These are phyloP conservation scores for Linnaemya tessellans DNA, from an alignment of 2,888 invertebrate species.

Conservation along the genomic window DNA sequence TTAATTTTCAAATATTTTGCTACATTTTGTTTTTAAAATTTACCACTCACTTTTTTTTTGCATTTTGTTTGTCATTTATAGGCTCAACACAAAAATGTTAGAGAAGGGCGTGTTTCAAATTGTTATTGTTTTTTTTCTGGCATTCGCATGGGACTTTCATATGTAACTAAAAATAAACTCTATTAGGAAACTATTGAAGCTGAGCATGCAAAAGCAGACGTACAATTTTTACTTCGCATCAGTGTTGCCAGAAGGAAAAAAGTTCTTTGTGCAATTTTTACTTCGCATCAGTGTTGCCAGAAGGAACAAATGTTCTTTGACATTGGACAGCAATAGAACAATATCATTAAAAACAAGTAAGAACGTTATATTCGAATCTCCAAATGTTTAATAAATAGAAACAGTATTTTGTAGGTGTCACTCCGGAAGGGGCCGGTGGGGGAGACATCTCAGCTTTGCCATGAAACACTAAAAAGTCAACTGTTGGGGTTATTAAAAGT, in stretches of 20 bases:
- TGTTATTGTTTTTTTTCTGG: not conserved
- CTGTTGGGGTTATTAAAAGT: too few species aligned
- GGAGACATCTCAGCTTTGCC: too few species aligned
- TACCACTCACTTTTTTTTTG: slow-evolving; percentile 64
- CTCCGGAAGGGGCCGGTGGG: too few species aligned
- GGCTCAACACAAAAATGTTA: slow-evolving; percentile 72
- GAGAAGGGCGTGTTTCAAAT: slow-evolving; percentile 69
- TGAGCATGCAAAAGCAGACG: not conserved
- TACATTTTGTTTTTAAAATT: slow-evolving; percentile 2
- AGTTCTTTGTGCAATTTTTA: not conserved
- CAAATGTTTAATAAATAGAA: too few species aligned
- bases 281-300: not conserved
- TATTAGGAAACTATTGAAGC: not conserved
- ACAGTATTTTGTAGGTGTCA: too few species aligned
- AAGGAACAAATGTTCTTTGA: too few species aligned
- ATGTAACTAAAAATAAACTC: not conserved
- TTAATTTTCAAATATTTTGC: not conserved
- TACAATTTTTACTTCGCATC: not conserved
- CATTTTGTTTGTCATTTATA: slow-evolving; percentile 25
- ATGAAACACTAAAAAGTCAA: too few species aligned
- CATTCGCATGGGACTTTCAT: not conserved
- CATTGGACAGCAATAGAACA: too few species aligned
- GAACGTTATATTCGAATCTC: too few species aligned
- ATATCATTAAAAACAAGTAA: too few species aligned
- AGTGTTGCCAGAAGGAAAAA: not conserved